Evolutionary conservation across 2,113 vertebrate genomes (phyloP).

Genomic region (Colius striatus): DNA sequence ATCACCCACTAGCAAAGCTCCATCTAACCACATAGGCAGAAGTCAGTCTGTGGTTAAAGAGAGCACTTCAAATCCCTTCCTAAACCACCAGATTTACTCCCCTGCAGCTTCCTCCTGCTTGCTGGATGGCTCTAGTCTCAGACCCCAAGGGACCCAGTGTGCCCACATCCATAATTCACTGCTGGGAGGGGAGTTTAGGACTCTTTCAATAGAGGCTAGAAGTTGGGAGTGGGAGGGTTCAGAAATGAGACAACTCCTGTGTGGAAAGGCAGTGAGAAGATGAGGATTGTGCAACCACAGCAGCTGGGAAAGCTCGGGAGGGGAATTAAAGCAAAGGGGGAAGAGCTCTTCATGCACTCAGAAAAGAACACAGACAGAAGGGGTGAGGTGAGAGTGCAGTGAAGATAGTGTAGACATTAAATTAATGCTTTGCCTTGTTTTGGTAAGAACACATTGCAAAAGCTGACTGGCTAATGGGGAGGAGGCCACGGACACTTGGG

Average conservation of each 20-base stretch:
- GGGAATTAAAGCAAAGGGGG: background rate
- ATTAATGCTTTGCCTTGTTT: background rate
- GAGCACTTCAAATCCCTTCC: background rate
- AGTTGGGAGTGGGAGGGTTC: background rate
- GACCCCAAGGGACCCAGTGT: background rate
- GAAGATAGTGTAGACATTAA: background rate
- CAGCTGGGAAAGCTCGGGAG: background rate
- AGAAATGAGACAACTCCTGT: background rate
- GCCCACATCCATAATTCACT: rapidly evolving
- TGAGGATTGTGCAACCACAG: background rate
- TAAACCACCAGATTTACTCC: background rate
- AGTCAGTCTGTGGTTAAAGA: background rate
- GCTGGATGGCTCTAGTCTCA: background rate
- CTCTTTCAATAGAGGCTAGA: background rate
- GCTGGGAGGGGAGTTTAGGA: background rate
- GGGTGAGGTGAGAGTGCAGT: background rate
- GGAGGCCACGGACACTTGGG: rapidly evolving
- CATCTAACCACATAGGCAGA: background rate
- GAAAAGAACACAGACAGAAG: background rate
- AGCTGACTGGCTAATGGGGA: background rate
- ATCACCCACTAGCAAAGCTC: background rate
- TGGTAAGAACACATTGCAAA: background rate
- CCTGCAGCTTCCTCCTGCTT: background rate
- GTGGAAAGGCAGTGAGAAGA: background rate
- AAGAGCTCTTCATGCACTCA: background rate